Evolutionary conservation across 2,888 invertebrate species (phyloP).

Genomic region (Nephrotoma guestfalica): DNA sequence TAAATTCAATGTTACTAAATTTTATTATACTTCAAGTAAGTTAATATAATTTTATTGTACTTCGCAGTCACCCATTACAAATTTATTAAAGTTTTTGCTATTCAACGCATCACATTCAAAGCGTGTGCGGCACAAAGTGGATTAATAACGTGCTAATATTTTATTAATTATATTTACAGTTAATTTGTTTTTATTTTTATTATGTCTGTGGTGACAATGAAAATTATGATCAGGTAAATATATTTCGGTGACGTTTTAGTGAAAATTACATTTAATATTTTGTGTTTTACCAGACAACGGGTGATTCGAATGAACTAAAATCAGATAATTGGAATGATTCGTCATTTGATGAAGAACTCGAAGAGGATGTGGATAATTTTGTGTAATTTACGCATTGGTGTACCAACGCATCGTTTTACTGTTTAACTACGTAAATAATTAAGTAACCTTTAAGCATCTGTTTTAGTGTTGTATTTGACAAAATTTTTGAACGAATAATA

Average conservation of each 20-base stretch:
- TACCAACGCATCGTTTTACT: too few relatives aligned
- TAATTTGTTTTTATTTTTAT: not conserved
- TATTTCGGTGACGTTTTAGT: not conserved
- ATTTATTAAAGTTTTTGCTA: not conserved
- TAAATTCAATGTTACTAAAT: not conserved
- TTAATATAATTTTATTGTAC: not conserved
- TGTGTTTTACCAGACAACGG: not conserved
- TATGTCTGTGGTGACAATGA: not conserved
- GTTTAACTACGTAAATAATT: too few relatives aligned
- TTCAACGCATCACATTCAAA: not conserved
- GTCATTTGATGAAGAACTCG: not conserved
- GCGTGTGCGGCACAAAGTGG: not conserved
- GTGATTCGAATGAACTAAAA: not conserved
- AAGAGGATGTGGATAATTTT: not conserved
- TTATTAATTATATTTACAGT: not conserved
- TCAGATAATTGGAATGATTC: not conserved
- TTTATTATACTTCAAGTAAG: not conserved
- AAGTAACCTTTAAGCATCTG: too few relatives aligned
- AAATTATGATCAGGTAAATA: not conserved
- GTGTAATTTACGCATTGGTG: not conserved
- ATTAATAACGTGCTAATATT: not conserved
- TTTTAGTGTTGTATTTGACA: too few relatives aligned
- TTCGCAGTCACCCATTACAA: not conserved
- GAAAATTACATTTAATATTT: not conserved
- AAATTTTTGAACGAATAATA: too few relatives aligned